Evolutionary conservation across 2,113 vertebrate genomes (phyloP).

Genomic region (Lucifuga dentata): DNA sequence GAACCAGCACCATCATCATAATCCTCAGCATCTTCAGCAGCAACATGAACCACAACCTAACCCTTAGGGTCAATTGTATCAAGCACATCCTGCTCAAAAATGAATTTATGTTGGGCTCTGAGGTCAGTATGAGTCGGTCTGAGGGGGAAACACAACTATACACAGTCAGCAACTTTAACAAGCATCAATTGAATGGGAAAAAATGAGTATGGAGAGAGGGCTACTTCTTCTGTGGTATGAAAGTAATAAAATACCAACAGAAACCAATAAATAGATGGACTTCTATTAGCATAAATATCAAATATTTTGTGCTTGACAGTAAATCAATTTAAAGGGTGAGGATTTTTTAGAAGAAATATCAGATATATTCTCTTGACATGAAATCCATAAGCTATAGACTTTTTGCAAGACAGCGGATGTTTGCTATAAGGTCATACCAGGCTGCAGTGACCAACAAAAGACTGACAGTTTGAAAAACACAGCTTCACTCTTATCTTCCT

Average conservation of each 20-base stretch:
- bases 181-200: slow-evolving; percentile 62
- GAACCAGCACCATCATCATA: slow-evolving; percentile 74
- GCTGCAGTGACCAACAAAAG: slow-evolving; percentile 38
- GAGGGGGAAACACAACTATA: slow-evolving; percentile 29
- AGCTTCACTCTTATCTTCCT: slow-evolving; percentile 32
- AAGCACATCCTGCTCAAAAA: slow-evolving; percentile 21
- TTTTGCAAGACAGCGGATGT: slow-evolving; percentile 69
- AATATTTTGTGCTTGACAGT: slow-evolving; percentile 68
- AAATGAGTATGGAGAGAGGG: slow-evolving; percentile 57
- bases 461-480: slow-evolving; percentile 56
- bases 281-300: slow-evolving; percentile 76
- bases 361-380: slow-evolving; percentile 69
- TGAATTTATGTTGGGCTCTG: slow-evolving; percentile 41
- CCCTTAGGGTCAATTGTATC: slow-evolving; percentile 57
- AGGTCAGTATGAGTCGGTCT: slow-evolving; percentile 19
- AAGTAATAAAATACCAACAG: slow-evolving; percentile 75
- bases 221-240: slow-evolving; percentile 46
- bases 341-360: slow-evolving; percentile 78
- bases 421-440: slow-evolving; percentile 75
- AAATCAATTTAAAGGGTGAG: slow-evolving; percentile 77
- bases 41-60: slow-evolving; percentile 54
- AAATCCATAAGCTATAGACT: slow-evolving; percentile 79
- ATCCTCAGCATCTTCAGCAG: slow-evolving; percentile 63
- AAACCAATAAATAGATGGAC: slow-evolving; percentile 75
- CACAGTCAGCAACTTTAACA: slow-evolving; percentile 71